Evolutionary conservation across 1,140 invertebrate species (phyloP), one percentile per base, ranked within the genome.

Genomic region (Alviniconcha marisindica): DNA sequence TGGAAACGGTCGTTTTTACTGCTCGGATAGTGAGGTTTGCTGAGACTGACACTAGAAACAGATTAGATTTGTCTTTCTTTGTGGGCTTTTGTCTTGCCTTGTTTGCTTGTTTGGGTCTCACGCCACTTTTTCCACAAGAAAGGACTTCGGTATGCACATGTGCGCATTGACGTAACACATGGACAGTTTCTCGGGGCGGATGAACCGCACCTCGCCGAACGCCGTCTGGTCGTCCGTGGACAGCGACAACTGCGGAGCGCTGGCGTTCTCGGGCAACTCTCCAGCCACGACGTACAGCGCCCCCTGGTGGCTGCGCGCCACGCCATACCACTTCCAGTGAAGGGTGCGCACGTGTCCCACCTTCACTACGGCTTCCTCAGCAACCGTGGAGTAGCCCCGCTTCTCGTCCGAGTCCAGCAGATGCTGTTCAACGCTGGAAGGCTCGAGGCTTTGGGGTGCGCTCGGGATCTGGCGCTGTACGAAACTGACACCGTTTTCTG

Each of bases 261-360:
- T 28, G n/a, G 0, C 56, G 36, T 33, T 10, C 15, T 36, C 28
- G 0, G 28, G 15, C 1, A 24, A n/a, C 18, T 80, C 56, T 48
- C 78, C 78, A 10, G 78, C 78, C 18, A 80, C 38, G 56, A 80
- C 38, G 78, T 80, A 80, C 56, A 80, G 2, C 15, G 78, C 69
- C 40, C 78, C 78, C 2, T 80, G 56, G n/a, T 66, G 38, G 44
- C 40, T 33, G 2, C 38, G 24, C 12, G 78, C 78, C 18, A 40
- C 78, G 1, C 78, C 78, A 60, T 40, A 80, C 78, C 78, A 80
- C 38, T 80, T 80, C 78, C 78, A 80, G 38, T 44, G 33, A 56
- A 80, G 40, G 36, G 42, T 63, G 7, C 28, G 15, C 31, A 80
- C 60, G 1, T 44, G 1, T 0, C 78, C 78, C 1, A 80, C 56